Base-by-base conservation (phyloP, 2,888 invertebrate genomes). In the Incurvaria masculella region DNA sequence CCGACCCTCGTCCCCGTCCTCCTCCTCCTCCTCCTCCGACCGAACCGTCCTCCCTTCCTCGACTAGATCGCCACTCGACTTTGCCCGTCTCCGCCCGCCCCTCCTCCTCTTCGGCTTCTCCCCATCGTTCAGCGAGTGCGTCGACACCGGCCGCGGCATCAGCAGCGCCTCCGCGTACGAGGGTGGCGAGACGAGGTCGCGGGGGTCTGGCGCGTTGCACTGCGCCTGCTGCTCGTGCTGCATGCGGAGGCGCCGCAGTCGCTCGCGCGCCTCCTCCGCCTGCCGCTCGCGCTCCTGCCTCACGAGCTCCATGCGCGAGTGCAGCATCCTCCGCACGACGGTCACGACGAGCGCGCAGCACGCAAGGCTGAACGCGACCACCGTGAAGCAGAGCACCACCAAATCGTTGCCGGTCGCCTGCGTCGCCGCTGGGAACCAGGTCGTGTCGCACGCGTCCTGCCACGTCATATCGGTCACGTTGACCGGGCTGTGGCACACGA, bases 161-260 rank as follows among this genome's bases (percentile, higher is more conserved):
- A 84, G 79, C 48, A 91, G 74, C 26, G 90, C 91, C 69, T 89
- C 90, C 57, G 85, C 86, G 59, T 91, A 91, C 2, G 86, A 85
- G 1, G 91, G 91, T 33, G 89, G 86, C 49, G 84, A 81, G 23
- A 86, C 76, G 45, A 83, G 63, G 66, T 89, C 89, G 55, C 87
- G 79, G 1, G 84, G 84, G 64, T 87, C 87, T 5, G 87, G 83
- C 19, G 86, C 83, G 59, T 83, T 87, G 46, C 79, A 72, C 14
- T 80, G 67, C 16, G 78, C 78, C 55, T 82, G 81, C 54, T 81
- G 79, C 57, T 79, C 79, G 42, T 74, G 71, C 6, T 69, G 70
- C 47, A 84, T 65, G 57, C 84, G 68, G 14, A 80, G 60, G 27
- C 80, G 78, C 52, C 84, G 76, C 11, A 82, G 60, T 39, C 81